These are phyloP conservation scores for Cheilosia pagana DNA, from an alignment of 2,888 invertebrate genomes.

Conservation along the genomic window DNA sequence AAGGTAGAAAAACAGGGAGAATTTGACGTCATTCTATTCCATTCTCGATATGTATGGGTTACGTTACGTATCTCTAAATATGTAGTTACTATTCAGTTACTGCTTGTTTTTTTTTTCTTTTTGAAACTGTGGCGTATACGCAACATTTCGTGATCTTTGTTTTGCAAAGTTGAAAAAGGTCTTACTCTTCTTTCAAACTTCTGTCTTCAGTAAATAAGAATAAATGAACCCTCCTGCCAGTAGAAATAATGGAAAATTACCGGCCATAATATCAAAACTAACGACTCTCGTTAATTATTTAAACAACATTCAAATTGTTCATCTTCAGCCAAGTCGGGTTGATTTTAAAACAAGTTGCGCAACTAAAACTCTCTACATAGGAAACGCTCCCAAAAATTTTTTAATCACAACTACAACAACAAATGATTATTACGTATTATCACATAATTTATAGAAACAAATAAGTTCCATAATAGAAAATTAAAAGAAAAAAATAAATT, in stretches of 20 bases:
- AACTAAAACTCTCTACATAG: conserved; percentile 31
- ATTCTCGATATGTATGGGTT: too few relatives aligned
- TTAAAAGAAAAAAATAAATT: conserved; percentile 3
- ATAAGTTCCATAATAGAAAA: conserved; percentile 11
- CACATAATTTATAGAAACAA: conserved; percentile 25
- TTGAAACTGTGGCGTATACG: too few relatives aligned
- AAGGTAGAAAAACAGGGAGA: too few relatives aligned
- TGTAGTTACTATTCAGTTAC: too few relatives aligned
- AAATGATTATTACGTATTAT: conserved; percentile 33
- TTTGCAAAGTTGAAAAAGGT: too few relatives aligned
- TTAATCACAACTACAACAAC: background rate
- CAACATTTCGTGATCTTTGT: background rate
- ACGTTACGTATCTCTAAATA: too few relatives aligned
- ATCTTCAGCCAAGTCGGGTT: background rate
- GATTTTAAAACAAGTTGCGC: conserved; percentile 1
- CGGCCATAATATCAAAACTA: background rate
- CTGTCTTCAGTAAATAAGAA: too few relatives aligned
- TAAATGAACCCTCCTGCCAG: too few relatives aligned
- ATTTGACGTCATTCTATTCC: too few relatives aligned
- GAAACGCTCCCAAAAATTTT: background rate
- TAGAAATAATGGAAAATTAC: too few relatives aligned
- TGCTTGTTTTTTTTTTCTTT: too few relatives aligned
- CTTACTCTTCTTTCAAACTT: too few relatives aligned
- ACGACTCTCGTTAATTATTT: background rate
- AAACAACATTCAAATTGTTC: conserved; percentile 2